A percentile compares a stretch with the other conserved stretches of the same genome.
phyloP scores from a whole-genome alignment of 2,113 vertebrate genomes.

The Gracilinanus agilis region DNA sequence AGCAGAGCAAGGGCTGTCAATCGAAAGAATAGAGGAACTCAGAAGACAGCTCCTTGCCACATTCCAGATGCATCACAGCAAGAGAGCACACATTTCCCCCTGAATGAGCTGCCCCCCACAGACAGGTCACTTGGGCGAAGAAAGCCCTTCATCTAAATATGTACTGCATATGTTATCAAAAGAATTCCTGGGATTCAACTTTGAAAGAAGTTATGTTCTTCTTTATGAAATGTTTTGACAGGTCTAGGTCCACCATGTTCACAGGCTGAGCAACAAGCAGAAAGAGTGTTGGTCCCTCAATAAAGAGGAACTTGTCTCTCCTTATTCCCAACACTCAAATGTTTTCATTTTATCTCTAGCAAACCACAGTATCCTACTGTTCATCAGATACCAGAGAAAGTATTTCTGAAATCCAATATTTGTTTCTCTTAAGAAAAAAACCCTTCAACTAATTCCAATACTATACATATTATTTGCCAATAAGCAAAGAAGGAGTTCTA shows the following conservation, averaged over 20 bases:
- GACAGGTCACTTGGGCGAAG: not conserved
- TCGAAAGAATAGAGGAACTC: conserved; percentile 49
- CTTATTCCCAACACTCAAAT: not conserved
- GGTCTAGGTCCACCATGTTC: conserved; percentile 4
- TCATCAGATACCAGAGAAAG: not conserved
- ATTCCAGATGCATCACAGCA: conserved; percentile 54
- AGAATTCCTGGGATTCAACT: not conserved
- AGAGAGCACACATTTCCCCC: conserved; percentile 37
- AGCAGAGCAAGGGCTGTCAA: conserved; percentile 55
- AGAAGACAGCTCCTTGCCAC: conserved; percentile 60
- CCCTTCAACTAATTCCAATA: not conserved
- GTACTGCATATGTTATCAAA: not conserved
- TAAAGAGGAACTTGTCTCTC: not conserved
- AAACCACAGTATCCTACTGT: not conserved
- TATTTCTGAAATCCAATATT: not conserved
- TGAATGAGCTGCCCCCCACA: conserved; percentile 13
- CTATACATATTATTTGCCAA: too few species aligned
- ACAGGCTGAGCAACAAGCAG: not conserved
- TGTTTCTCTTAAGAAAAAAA: not conserved
- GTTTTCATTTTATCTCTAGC: not conserved
- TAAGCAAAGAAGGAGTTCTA: too few species aligned
- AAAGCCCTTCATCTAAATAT: conserved; percentile 15
- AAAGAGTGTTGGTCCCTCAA: not conserved
- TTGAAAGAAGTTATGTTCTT: not conserved
- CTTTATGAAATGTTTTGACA: conserved; percentile 50